These are phyloP conservation scores for Oreochromis tanganicae DNA, from an alignment of 2,113 vertebrate species.

Conservation along the genomic window DNA sequence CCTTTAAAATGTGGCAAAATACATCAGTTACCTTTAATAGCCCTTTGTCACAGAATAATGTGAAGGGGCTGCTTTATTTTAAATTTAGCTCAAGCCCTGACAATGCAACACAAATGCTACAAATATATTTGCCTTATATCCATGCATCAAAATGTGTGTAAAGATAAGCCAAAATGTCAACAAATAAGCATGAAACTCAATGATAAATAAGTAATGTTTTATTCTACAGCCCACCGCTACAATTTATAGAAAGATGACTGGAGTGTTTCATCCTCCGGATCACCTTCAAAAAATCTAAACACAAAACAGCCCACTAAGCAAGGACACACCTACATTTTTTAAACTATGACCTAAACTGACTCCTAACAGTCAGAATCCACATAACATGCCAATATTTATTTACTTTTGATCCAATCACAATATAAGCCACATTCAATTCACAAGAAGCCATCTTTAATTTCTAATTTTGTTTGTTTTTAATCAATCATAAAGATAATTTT, in stretches of 20 bases:
- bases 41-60: background rate
- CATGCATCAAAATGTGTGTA: background rate
- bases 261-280: background rate
- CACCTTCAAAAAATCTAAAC: background rate
- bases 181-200: slow-evolving; percentile 4
- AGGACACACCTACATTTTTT: background rate
- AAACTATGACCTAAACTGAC: background rate
- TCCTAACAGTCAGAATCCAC: background rate
- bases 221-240: slow-evolving; percentile 41
- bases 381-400: background rate
- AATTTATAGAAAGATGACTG: background rate
- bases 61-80: background rate
- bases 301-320: background rate
- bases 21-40: background rate
- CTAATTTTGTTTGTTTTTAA: background rate
- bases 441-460: background rate
- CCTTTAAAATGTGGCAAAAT: background rate
- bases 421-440: background rate
- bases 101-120: background rate
- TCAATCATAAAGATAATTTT: background rate
- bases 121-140: background rate
- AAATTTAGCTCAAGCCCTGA: background rate
- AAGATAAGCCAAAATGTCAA: background rate
- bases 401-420: background rate
- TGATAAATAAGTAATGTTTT: slow-evolving; percentile 13